Evolutionary conservation across 2,113 vertebrate genomes (phyloP).

Genomic region (Perccottus glenii): DNA sequence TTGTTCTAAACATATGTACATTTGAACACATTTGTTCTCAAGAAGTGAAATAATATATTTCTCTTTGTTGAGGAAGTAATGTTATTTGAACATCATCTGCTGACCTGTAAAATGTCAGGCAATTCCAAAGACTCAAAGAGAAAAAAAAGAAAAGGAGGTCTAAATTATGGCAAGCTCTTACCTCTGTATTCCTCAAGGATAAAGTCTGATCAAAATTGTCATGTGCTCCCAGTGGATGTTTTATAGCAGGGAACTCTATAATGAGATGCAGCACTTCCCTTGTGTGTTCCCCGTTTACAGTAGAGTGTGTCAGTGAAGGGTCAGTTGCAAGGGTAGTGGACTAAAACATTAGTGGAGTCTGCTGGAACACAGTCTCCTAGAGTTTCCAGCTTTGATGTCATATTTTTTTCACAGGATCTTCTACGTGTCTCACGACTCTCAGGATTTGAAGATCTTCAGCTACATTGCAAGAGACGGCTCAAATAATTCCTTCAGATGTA

Average conservation of each 20-base stretch:
- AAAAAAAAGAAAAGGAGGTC: background rate
- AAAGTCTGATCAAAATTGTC: background rate
- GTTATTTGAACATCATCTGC: too few relatives aligned
- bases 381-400: background rate
- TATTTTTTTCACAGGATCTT: slow-evolving; percentile 81
- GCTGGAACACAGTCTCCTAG: background rate
- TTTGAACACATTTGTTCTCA: background rate
- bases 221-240: slow-evolving; percentile 11
- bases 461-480: slow-evolving; percentile 85
- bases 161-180: background rate
- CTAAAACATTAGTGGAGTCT: background rate
- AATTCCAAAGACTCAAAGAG: background rate
- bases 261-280: slow-evolving; percentile 14
- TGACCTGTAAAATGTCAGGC: too few relatives aligned
- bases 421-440: slow-evolving; percentile 85
- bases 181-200: background rate
- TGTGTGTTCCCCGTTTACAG: slow-evolving; percentile 13
- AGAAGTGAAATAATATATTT: too few relatives aligned
- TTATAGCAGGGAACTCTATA: slow-evolving; percentile 18
- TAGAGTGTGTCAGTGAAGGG: background rate
- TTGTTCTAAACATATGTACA: background rate
- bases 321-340: background rate
- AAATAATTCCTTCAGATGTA: slow-evolving; percentile 86
- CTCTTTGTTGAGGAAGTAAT: too few relatives aligned
- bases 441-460: slow-evolving; percentile 89